Evolutionary conservation across 2,888 invertebrate species (phyloP), one percentile per base, ranked within the genome.

Genomic region (Lydus trimaculatus): DNA sequence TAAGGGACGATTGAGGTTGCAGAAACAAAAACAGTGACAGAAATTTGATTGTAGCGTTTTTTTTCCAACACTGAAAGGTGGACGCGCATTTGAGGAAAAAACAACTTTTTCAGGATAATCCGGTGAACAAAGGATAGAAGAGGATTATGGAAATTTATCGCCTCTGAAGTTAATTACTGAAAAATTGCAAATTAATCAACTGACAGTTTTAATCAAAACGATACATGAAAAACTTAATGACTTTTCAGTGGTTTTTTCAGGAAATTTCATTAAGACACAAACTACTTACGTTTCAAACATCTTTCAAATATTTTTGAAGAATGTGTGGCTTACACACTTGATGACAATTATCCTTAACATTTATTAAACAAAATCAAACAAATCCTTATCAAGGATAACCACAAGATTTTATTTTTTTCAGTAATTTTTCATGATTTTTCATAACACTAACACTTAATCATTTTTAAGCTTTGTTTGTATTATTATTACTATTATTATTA

Each of bases 201-300:
- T 43, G 13, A 13, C 39, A 39, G 13, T n/a, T 39, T 39, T 39
- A 11, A n/a, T n/a, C 15, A 13, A 15, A 8, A 1, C 20, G n/a
- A n/a, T n/a, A n/a, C n/a, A n/a, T 48, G 43, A 17, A 48, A 33
- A n/a, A n/a, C n/a, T n/a, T 11, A 33, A 33, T 33, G 2, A n/a
- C n/a, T n/a, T 1, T n/a, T 39, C 39, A 39, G 39, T 15, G 7
- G 6, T n/a, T 43, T 43, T 43, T 43, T 43, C 43, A 43, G n/a
- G n/a, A 17, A 4, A 36, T 15, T 36, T 15, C 2, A 28, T 28
- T 28, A 36, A 2, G 33, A 7, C 48, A 48, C 15, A 9, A 36
- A 15, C 7, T 20, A 66, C 66, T 66, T 25, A 67, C 67, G 63
- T 67, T 61, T 67, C 67, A 63, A 67, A 67, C 67, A 67, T 67